Percentiles rank a stretch among this genome's conserved stretches.
Conservation (phyloP, 2,888 invertebrate genomes). For the Acanthosoma haemorrhoidale region DNA sequence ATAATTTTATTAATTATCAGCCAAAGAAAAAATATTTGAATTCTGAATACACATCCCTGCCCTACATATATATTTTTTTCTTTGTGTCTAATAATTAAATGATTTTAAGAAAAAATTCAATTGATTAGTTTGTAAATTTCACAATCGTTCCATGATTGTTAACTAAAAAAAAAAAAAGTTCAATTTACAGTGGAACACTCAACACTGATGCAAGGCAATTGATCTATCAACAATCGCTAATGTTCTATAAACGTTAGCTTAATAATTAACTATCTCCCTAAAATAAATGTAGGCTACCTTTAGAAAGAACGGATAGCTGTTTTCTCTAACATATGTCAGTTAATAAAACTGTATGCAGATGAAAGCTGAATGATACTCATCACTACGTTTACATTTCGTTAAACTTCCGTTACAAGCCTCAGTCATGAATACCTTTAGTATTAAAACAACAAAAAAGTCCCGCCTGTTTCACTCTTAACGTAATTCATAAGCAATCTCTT, state of each 20-base stretch:
- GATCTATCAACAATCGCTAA: neutral
- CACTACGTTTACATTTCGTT: neutral
- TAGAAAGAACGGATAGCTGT: neutral
- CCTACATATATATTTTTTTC: too few species aligned
- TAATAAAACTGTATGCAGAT: neutral
- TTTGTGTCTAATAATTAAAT: too few species aligned
- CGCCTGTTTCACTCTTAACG: neutral
- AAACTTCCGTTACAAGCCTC: neutral
- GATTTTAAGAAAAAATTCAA: too few species aligned
- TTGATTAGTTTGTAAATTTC: too few species aligned
- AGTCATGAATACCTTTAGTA: neutral
- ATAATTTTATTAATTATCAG: too few species aligned
- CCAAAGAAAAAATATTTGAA: too few species aligned
- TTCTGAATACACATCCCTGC: too few species aligned
- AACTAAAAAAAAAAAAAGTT: too few species aligned
- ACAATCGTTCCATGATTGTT: too few species aligned
- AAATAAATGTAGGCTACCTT: neutral
- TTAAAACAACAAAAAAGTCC: too few species aligned
- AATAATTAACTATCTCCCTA: neutral
- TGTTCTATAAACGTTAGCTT: neutral
- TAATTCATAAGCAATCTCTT: neutral
- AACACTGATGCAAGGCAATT: neutral
- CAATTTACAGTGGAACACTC: neutral
- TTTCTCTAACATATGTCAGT: neutral
- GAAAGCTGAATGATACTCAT: neutral